Conservation (phyloP, 1,140 invertebrate genomes). For the Temnothorax longispinosus region DNA sequence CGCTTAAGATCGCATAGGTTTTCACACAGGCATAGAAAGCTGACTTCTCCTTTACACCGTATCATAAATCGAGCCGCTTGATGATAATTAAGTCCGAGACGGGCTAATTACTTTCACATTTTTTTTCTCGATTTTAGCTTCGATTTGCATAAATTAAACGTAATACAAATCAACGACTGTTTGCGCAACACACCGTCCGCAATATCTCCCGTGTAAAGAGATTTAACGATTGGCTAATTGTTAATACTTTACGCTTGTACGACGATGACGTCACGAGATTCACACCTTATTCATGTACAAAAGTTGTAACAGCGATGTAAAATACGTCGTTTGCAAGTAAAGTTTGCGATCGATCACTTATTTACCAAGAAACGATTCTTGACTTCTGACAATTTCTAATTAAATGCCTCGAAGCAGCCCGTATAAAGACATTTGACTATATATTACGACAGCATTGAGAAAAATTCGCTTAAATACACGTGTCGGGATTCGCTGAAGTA, state of each 20-base stretch:
- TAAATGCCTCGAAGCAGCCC: not conserved
- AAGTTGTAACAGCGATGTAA: not conserved
- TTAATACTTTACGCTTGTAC: slow-evolving; percentile 17
- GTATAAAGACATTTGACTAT: not conserved
- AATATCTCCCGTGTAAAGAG: not conserved
- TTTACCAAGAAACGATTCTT: not conserved
- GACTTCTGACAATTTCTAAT: not conserved
- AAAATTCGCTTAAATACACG: not conserved
- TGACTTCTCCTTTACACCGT: slow-evolving; percentile 1
- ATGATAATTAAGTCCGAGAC: slow-evolving; percentile 13
- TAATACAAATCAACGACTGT: slow-evolving; percentile 26
- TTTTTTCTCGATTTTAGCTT: slow-evolving; percentile 39
- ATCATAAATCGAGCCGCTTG: slow-evolving; percentile 18
- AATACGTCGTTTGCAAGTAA: not conserved
- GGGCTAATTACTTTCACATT: slow-evolving; percentile 49
- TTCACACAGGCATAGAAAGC: slow-evolving; percentile 34
- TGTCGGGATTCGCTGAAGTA: slow-evolving; percentile 25
- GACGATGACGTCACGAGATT: not conserved
- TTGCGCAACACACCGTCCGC: slow-evolving; percentile 6
- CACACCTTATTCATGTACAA: not conserved
- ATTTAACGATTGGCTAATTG: slow-evolving; percentile 12
- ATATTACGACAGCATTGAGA: not conserved
- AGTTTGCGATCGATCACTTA: not conserved
- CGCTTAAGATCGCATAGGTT: not conserved
- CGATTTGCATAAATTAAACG: slow-evolving; percentile 42